Percentiles rank a stretch among this genome's conserved stretches.
Evolutionary conservation across 1,140 invertebrate species (phyloP).

Genomic region (Diabrotica virgifera): DNA sequence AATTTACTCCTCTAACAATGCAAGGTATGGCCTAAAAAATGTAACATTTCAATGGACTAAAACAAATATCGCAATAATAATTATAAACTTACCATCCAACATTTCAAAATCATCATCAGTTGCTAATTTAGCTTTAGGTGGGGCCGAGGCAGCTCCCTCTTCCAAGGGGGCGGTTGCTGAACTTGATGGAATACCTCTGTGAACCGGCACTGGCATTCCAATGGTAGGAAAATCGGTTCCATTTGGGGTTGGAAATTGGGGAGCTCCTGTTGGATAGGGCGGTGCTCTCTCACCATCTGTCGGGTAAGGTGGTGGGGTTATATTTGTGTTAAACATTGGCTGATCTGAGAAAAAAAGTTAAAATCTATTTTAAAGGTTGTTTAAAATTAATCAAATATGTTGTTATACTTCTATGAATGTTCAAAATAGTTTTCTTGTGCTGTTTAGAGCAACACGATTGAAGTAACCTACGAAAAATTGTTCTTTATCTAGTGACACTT

Average conservation of each 20-base stretch:
- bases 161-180: constrained; percentile 31
- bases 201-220: not conserved
- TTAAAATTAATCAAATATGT: too few species aligned
- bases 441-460: too few species aligned
- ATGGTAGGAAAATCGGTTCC: not conserved
- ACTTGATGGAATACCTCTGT: not conserved
- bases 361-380: not conserved
- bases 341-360: too few species aligned
- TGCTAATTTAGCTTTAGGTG: not conserved
- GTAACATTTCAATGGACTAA: too few species aligned
- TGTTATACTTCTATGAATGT: too few species aligned
- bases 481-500: too few species aligned
- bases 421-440: too few species aligned
- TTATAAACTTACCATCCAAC: not conserved
- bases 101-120: not conserved
- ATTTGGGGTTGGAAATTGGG: not conserved
- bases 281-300: not conserved
- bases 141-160: not conserved
- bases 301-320: not conserved
- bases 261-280: not conserved
- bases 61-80: too few species aligned
- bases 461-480: too few species aligned
- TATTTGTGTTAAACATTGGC: not conserved
- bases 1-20: too few species aligned
- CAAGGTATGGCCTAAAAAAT: too few species aligned